phyloP scores from a whole-genome alignment of 2,797 vertebrate species.

The Ciconia nigra region DNA sequence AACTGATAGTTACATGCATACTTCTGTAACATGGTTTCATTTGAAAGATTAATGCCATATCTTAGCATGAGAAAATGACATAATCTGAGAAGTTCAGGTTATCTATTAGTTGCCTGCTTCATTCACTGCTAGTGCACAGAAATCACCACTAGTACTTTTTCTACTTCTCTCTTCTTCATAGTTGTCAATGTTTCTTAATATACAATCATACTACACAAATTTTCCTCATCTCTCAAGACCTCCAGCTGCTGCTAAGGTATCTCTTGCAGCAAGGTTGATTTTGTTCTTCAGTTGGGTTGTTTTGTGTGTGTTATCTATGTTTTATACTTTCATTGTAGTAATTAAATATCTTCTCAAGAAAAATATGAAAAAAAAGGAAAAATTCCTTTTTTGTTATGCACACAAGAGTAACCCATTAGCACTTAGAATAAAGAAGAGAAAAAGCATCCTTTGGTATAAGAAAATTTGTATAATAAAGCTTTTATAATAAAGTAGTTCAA shows the following conservation, averaged over 20 bases:
- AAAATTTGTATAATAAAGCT: background rate
- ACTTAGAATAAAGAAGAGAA: background rate
- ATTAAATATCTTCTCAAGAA: background rate
- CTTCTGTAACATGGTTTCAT: background rate
- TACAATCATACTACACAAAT: background rate
- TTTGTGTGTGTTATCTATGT: background rate
- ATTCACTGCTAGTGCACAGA: background rate
- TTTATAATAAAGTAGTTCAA: background rate
- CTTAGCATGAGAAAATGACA: background rate
- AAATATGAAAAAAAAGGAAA: background rate
- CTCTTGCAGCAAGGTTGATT: background rate
- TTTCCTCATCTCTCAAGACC: background rate
- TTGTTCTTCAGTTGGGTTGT: background rate
- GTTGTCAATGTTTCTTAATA: background rate
- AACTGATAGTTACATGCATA: background rate
- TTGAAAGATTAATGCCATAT: background rate
- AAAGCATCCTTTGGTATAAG: background rate
- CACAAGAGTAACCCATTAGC: background rate
- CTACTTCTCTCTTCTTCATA: background rate
- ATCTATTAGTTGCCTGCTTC: background rate
- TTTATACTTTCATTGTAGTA: slow-evolving; percentile 16
- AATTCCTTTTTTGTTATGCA: rapidly evolving
- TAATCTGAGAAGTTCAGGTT: background rate
- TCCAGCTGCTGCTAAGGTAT: background rate
- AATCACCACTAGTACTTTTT: background rate